Percentiles rank a stretch among this genome's conserved stretches.
phyloP scores from a whole-genome alignment of 2,797 vertebrate species.

The Clarias laeviceps region DNA sequence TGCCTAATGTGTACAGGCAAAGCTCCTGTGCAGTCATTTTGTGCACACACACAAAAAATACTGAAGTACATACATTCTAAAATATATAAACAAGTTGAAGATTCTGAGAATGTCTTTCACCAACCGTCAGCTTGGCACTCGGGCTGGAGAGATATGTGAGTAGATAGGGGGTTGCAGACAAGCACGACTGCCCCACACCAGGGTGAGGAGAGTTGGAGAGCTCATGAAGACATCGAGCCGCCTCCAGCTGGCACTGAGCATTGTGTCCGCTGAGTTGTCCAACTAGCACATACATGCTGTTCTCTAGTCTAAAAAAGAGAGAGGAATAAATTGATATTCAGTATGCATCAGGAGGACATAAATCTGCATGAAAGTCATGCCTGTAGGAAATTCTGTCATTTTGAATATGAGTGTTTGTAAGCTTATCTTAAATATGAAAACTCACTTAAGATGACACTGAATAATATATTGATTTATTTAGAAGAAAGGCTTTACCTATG shows the following conservation, averaged over 20 bases:
- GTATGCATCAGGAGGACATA: neutral
- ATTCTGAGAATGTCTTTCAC: slow-evolving; percentile 45
- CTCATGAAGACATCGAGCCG: slow-evolving; percentile 85
- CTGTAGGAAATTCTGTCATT: neutral
- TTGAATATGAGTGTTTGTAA: neutral
- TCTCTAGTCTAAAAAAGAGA: slow-evolving; percentile 76
- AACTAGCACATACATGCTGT: slow-evolving; percentile 81
- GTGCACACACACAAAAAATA: neutral
- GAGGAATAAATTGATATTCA: slow-evolving; percentile 19
- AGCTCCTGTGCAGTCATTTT: slow-evolving; percentile 78
- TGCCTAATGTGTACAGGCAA: slow-evolving; percentile 93
- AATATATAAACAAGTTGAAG: neutral
- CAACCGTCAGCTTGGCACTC: slow-evolving; percentile 87
- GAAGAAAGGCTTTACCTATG: neutral
- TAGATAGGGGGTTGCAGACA: slow-evolving; percentile 91
- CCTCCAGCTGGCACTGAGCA: slow-evolving; percentile 84
- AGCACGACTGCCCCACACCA: slow-evolving; percentile 78
- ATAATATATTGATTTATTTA: neutral
- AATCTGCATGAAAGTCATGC: neutral
- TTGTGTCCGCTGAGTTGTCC: slow-evolving; percentile 85
- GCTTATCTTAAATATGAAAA: neutral
- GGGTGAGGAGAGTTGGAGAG: slow-evolving; percentile 86
- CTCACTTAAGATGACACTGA: neutral
- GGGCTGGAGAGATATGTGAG: slow-evolving; percentile 91
- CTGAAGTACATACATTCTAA: neutral